Conservation (phyloP, 2,113 vertebrate species). For the Trematocara macrostoma region DNA sequence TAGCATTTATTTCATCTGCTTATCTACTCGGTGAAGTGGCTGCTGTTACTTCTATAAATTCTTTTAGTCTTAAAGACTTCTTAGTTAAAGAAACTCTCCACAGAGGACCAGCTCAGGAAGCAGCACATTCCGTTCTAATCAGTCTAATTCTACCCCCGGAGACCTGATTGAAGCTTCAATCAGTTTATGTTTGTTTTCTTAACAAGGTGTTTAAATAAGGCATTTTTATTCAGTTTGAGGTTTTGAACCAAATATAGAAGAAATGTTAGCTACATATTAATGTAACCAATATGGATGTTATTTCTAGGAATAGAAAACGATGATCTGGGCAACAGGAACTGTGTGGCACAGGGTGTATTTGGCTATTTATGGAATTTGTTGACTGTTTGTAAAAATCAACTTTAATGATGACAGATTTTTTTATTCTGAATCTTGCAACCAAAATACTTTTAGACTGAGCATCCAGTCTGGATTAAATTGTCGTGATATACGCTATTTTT, state of each 20-base stretch:
- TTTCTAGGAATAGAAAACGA: not conserved
- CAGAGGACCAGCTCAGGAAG: not conserved
- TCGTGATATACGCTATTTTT: not conserved
- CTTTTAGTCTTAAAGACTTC: not conserved
- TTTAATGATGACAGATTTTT: not conserved
- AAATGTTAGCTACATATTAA: not conserved
- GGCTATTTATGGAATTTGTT: not conserved
- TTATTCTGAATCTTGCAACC: not conserved
- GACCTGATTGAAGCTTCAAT: not conserved
- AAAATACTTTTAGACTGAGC: not conserved
- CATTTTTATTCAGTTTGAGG: not conserved
- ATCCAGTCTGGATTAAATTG: not conserved
- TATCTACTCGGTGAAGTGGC: not conserved
- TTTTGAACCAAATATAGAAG: not conserved
- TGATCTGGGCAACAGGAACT: not conserved
- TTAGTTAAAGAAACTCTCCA: not conserved
- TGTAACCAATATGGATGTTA: fast-evolving
- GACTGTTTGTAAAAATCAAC: not conserved
- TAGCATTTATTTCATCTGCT: not conserved
- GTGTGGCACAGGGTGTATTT: not conserved
- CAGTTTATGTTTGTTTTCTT: not conserved
- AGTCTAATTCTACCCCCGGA: not conserved
- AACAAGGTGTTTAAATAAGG: not conserved
- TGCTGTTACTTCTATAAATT: not conserved
- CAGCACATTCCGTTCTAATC: not conserved